Evolutionary conservation across 2,888 invertebrate species (phyloP).

Genomic region (Cataglyphis rosenhaueri): DNA sequence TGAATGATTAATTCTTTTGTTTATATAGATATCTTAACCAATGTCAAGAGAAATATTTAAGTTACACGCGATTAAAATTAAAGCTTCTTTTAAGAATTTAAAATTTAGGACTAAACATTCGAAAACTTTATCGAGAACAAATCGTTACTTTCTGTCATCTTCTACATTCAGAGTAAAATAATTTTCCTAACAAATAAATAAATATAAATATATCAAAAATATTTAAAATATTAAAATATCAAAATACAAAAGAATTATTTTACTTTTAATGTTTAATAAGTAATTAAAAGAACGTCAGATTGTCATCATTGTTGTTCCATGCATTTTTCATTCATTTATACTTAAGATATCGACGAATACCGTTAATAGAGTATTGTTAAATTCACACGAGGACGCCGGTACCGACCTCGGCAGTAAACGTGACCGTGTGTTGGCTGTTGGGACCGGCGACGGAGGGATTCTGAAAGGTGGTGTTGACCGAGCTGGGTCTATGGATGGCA

Average conservation of each 20-base stretch:
- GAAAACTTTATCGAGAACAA: background rate
- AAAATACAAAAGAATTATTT: background rate
- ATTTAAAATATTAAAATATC: background rate
- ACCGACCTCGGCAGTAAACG: conserved; percentile 97
- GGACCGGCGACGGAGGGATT: conserved; percentile 71
- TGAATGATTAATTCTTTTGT: background rate
- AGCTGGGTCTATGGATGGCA: conserved; percentile 79
- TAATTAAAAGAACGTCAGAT: background rate
- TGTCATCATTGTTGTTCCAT: background rate
- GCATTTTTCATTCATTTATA: background rate
- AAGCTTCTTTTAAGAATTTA: background rate
- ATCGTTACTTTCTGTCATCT: background rate
- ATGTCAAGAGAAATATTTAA: background rate
- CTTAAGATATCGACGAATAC: conserved; percentile 10
- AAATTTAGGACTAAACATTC: background rate
- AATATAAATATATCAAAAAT: background rate
- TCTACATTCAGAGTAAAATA: background rate
- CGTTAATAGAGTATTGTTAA: conserved; percentile 10
- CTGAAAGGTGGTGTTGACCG: conserved; percentile 79
- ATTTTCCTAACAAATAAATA: background rate
- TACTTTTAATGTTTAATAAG: background rate
- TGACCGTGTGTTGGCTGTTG: conserved; percentile 87
- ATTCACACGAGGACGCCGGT: conserved; percentile 92
- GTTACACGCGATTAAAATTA: conserved; percentile 1
- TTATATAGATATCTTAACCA: background rate